A percentile compares a stretch with the other conserved stretches of the same genome.
Evolutionary conservation across 2,888 invertebrate genomes (phyloP).

Genomic region (Ophioninae sp.): DNA sequence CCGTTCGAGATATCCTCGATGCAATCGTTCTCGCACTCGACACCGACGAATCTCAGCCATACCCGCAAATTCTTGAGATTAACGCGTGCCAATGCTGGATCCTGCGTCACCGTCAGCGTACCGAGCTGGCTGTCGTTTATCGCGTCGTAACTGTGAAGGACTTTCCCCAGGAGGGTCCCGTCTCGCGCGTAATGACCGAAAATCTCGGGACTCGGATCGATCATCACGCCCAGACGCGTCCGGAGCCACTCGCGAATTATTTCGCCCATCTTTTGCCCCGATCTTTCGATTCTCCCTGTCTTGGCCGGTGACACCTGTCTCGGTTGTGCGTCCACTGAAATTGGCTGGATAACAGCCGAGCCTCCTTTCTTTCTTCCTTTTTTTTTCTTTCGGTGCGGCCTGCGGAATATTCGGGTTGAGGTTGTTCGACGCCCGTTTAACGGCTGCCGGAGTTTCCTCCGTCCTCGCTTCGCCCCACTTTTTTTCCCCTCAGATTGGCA

Average conservation of each 20-base stretch:
- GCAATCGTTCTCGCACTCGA: conserved; percentile 81
- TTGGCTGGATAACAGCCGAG: conserved; percentile 14
- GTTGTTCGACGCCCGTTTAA: not conserved
- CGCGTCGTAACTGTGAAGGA: conserved; percentile 84
- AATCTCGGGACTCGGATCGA: conserved; percentile 83
- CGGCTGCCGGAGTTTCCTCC: not conserved
- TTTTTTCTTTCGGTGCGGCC: not conserved
- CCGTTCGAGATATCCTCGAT: conserved; percentile 81
- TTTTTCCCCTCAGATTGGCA: conserved; percentile 54
- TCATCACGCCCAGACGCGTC: conserved; percentile 82
- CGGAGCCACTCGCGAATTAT: conserved; percentile 85
- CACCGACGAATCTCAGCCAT: conserved; percentile 83
- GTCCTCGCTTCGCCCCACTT: not conserved
- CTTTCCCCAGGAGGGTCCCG: conserved; percentile 83
- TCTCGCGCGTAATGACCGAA: conserved; percentile 84
- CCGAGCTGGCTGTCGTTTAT: conserved; percentile 83
- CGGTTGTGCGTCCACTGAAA: conserved; percentile 21
- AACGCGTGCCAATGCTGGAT: conserved; percentile 80
- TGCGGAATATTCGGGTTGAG: no score
- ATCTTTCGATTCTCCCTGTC: not conserved
- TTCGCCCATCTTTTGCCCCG: conserved; percentile 82
- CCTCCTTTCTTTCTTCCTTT: not conserved
- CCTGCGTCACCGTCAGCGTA: conserved; percentile 80
- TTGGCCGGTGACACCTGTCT: not conserved
- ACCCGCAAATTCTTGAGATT: conserved; percentile 83